Evolutionary conservation across 2,113 vertebrate species (phyloP), one percentile per base, ranked within the genome.

Genomic region (Oncorhynchus masou): DNA sequence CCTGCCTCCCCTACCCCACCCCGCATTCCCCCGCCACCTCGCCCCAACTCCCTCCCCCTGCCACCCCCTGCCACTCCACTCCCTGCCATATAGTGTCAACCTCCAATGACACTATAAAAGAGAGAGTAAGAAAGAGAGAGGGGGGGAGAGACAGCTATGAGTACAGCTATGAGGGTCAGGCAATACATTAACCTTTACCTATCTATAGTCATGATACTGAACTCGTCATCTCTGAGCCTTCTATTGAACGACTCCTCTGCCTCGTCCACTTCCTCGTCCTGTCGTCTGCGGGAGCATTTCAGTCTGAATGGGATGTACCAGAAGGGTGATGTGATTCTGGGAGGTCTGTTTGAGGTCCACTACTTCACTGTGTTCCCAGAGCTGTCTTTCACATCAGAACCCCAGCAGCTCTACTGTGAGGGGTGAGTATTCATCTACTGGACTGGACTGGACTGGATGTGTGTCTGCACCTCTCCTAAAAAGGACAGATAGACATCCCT

Each of bases 311-410:
- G 87, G 3, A 76, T 91, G 79, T 74, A 66, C 45, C 79, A 82
- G 69, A 5, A 81, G 39, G 88, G 89, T 0, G 86, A 90, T 59
- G 62, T 90, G 24, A 60, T 87, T 31, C 69, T 91, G 15, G 90
- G 90, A 67, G 89, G 90, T 15, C 69, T 91, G n/a, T 90, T 91
- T 67, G 86, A 88, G 65, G 75, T 89, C 34, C 88, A 90, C 49
- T 79, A 84, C 65, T 75, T 83, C 15, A 82, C 87, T 64, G 67
- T 80, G 20, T 85, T 86, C 19, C 16, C 85, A 39, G 83, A 88
- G 45, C 71, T 86, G 12, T 81, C 73, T 5, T 91, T 90, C 74
- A 89, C 64, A 64, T 84, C 73, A 5, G 75, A 85, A 24, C 89
- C 90, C 65, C 78, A 86, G 59, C 74, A 86, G 57, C 84, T 81